Evolutionary conservation across 2,113 vertebrate genomes (phyloP), one percentile per base, ranked within the genome.

Genomic region (Bostrychus sinensis): DNA sequence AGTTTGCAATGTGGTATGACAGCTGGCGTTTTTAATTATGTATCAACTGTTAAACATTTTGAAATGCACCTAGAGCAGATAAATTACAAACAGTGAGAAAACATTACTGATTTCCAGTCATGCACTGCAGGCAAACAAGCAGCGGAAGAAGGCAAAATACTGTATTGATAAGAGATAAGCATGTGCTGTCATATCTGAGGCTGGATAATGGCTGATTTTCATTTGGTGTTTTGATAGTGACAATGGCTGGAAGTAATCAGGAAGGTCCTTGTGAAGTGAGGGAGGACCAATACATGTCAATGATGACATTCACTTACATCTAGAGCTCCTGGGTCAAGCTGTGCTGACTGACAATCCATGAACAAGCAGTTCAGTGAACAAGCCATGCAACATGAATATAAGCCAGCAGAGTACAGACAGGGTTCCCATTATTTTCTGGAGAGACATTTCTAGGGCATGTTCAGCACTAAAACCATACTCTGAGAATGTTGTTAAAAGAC

Each of bases 51-150:
- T n/a, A n/a, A n/a, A n/a, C n/a, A n/a, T n/a, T n/a, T n/a, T n/a
- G n/a, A n/a, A n/a, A n/a, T n/a, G n/a, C n/a, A n/a, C n/a, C n/a
- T n/a, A n/a, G n/a, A n/a, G n/a, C n/a, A n/a, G n/a, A n/a, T n/a
- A n/a, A n/a, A n/a, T n/a, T n/a, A n/a, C n/a, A n/a, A n/a, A n/a
- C n/a, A n/a, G n/a, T n/a, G n/a, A n/a, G n/a, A n/a, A n/a, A n/a
- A n/a, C n/a, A n/a, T n/a, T n/a, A n/a, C n/a, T n/a, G n/a, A n/a
- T n/a, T n/a, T n/a, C n/a, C n/a, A n/a, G n/a, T n/a, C n/a, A n/a
- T n/a, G n/a, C n/a, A n/a, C n/a, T 72, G 42, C 43, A 88, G 59
- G 59, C 63, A 81, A 43, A 76, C 70, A 75, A 61, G 61, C 51
- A 83, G 45, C 56, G 62, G 54, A 58, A 60, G 16, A 62, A 68